Conservation (phyloP, 2,888 invertebrate genomes). For the Linnaemya vulpina region DNA sequence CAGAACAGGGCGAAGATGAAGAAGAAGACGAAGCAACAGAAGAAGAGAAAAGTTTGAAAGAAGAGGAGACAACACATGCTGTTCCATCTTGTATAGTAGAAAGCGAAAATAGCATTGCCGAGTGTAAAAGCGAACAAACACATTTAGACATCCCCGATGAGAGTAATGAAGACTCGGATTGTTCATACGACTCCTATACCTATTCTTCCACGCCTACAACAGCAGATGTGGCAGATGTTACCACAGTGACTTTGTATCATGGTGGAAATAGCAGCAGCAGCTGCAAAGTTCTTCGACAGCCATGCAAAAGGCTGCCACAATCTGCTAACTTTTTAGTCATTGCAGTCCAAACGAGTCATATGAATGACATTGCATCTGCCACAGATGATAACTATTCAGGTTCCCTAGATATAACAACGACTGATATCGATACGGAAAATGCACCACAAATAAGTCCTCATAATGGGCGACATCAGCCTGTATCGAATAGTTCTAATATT, state of each 20-base stretch:
- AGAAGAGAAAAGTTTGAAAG: background rate
- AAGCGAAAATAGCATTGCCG: slow-evolving; percentile 10
- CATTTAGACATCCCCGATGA: slow-evolving; percentile 59
- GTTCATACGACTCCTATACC: slow-evolving; percentile 72
- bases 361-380: slow-evolving; percentile 49
- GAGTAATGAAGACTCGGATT: slow-evolving; percentile 75
- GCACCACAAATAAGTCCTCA: slow-evolving; percentile 64
- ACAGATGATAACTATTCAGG: slow-evolving; percentile 76
- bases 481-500: slow-evolving; percentile 26
- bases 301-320: slow-evolving; percentile 24
- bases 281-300: slow-evolving; percentile 36
- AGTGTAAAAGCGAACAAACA: slow-evolving; percentile 46
- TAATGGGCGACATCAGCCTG: slow-evolving; percentile 29
- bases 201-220: slow-evolving; percentile 81
- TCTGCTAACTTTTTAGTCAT: slow-evolving; percentile 55
- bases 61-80: slow-evolving; percentile 8
- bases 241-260: slow-evolving; percentile 70
- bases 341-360: slow-evolving; percentile 47
- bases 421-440: slow-evolving; percentile 78
- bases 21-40: background rate
- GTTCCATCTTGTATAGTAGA: slow-evolving; percentile 65
- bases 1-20: background rate
- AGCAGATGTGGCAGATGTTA: slow-evolving; percentile 80
- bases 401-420: slow-evolving; percentile 81
- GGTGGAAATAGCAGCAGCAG: slow-evolving; percentile 24